Evolutionary conservation across 2,888 invertebrate species (phyloP).

Genomic region (Drepana falcataria): DNA sequence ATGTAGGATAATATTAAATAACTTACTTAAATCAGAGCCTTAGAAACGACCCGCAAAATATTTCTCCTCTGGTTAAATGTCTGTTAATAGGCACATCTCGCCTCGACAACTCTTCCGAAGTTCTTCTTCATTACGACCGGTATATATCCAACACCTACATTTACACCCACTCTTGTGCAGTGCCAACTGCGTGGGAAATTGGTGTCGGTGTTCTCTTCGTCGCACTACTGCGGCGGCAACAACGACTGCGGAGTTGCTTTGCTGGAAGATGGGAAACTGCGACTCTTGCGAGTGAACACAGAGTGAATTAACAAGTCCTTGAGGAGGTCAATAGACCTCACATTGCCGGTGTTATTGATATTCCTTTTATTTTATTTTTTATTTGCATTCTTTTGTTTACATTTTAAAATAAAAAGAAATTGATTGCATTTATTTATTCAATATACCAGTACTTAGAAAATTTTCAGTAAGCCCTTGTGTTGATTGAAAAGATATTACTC

Average conservation of each 20-base stretch:
- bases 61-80: too few species aligned
- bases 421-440: slow-evolving; percentile 34
- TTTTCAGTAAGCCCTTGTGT: slow-evolving; percentile 20
- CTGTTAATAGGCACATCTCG: too few species aligned
- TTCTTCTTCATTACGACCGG: too few species aligned
- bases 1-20: too few species aligned
- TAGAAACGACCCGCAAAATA: too few species aligned
- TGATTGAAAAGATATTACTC: slow-evolving; percentile 15
- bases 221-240: slow-evolving; percentile 84
- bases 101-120: too few species aligned
- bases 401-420: slow-evolving; percentile 10
- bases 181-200: slow-evolving; percentile 83
- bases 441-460: slow-evolving; percentile 41
- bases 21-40: too few species aligned
- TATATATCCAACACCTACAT: too few species aligned
- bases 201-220: slow-evolving; percentile 86
- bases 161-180: slow-evolving; percentile 39
- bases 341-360: not conserved
- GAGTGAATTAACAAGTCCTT: slow-evolving; percentile 20
- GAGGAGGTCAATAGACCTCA: too few species aligned
- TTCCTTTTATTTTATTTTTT: not conserved
- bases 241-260: slow-evolving; percentile 86
- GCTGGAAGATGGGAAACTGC: slow-evolving; percentile 81
- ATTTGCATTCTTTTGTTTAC: not conserved
- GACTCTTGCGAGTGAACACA: slow-evolving; percentile 79